Evolutionary conservation across 2,888 invertebrate genomes (phyloP), one percentile per base, ranked within the genome.

Genomic region (Allacma fusca): DNA sequence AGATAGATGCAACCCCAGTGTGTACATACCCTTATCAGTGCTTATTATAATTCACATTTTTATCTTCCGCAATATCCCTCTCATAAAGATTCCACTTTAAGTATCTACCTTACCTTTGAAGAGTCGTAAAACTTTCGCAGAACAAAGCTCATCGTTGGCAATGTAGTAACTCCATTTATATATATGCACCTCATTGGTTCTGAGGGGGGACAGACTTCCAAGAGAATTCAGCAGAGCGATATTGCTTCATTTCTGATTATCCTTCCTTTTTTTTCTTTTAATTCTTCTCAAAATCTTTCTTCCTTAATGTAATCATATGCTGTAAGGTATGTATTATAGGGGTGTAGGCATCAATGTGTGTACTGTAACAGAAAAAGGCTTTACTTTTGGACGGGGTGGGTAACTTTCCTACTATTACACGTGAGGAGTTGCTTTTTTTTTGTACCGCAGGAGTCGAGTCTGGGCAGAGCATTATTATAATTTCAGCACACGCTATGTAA

Each of bases 11-110:
- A 34, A 7, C 34, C 34, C 9, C 34, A 34, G 34, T 34, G 34
- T 34, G 9, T 34, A 34, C 9, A 34, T 7, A 34, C 4, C 5
- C 34, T 34, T 34, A 34, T n/a, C n/a, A n/a, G 34, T 7, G 4
- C 4, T 7, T 34, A 50, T 50, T 50, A 50, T 50, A 50, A 50
- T 50, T 50, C 13, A 40, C 40, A 40, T 9, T 50, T 50, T 50
- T 50, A 50, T 50, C 50, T 50, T 50, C 50, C 50, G 50, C 50
- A 50, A 50, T 50, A 50, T 50, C n/a, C 50, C 50, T 50, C 50
- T n/a, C 50, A 50, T 50, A 50, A 50, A 50, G 50, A 50, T 50
- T 50, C 50, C n/a, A 50, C 50, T 50, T 50, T 50, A 50, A 50
- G 50, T 50, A 50, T 50, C 50, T 50, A 50, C 50, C 50, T 50